Conservation (phyloP, 2,888 invertebrate genomes). For the Plebejus melissa region DNA sequence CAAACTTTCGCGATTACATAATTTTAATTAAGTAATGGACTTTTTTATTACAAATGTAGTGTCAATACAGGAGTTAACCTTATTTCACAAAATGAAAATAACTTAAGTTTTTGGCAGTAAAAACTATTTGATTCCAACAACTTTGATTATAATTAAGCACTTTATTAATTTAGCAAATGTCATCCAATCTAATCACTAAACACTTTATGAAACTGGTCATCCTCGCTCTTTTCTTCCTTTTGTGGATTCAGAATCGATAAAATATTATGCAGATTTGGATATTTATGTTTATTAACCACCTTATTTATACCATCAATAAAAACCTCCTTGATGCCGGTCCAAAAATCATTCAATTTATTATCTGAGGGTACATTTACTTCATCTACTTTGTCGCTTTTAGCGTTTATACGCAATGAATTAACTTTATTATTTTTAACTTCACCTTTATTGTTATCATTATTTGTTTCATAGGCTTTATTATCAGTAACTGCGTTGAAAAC, state of each 20-base stretch:
- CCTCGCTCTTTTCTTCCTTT: slow-evolving; percentile 35
- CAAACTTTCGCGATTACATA: no score
- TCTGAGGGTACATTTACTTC: slow-evolving; percentile 28
- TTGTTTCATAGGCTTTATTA: slow-evolving; percentile 33
- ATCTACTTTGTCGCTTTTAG: slow-evolving; percentile 43
- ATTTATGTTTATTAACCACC: slow-evolving; percentile 43
- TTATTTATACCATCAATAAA: slow-evolving; percentile 46
- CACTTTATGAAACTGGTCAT: slow-evolving; percentile 35
- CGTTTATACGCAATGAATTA: slow-evolving; percentile 46
- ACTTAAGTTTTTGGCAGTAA: background rate
- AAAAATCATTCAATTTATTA: slow-evolving; percentile 44
- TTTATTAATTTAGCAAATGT: background rate
- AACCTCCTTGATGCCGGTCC: slow-evolving; percentile 44
- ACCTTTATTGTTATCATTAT: slow-evolving; percentile 33
- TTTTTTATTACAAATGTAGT: no score
- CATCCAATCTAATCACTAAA: slow-evolving; percentile 31
- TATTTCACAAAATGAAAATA: no score
- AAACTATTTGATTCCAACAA: background rate
- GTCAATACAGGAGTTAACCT: no score
- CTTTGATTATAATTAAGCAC: background rate
- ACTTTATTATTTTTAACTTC: slow-evolving; percentile 38
- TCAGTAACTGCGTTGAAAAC: slow-evolving; percentile 45
- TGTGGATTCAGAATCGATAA: slow-evolving; percentile 37
- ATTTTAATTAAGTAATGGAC: no score
- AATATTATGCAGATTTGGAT: slow-evolving; percentile 34